Evolutionary conservation across 2,888 invertebrate genomes (phyloP).

Genomic region (Scrobipalpa atriplicella): DNA sequence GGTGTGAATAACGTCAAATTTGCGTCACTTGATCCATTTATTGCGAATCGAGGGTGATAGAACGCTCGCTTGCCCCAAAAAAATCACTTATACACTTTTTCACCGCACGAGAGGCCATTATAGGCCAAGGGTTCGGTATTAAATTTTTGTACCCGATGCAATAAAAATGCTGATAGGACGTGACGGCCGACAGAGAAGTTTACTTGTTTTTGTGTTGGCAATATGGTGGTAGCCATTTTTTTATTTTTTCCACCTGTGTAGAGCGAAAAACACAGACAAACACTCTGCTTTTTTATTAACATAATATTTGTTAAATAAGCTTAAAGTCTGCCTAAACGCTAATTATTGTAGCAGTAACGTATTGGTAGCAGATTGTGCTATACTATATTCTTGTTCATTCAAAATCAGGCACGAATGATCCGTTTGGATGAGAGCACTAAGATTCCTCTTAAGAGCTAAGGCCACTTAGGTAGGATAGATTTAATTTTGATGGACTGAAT

Average conservation of each 20-base stretch:
- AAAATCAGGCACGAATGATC: too few species aligned
- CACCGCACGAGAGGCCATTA: conserved; percentile 10
- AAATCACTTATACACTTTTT: conserved; percentile 26
- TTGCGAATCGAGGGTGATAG: background rate
- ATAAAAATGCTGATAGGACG: conserved; percentile 22
- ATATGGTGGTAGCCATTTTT: background rate
- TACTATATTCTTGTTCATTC: too few species aligned
- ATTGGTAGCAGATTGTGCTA: too few species aligned
- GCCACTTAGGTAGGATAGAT: too few species aligned
- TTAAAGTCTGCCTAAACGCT: too few species aligned
- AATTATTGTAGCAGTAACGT: too few species aligned
- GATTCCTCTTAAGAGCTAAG: too few species aligned
- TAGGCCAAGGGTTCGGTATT: conserved; percentile 18
- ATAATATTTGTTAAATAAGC: too few species aligned
- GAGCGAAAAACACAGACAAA: too few species aligned
- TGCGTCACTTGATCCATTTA: conserved; percentile 12
- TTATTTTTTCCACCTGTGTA: too few species aligned
- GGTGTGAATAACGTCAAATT: background rate
- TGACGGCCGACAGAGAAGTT: conserved; percentile 7
- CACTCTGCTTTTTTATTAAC: background rate
- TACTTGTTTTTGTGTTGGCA: background rate
- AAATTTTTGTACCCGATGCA: conserved; percentile 23
- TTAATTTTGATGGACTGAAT: too few species aligned
- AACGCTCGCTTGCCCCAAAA: conserved; percentile 17
- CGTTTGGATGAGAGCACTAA: too few species aligned